These are phyloP conservation scores for Mobula hypostoma DNA, from an alignment of 2,113 vertebrate genomes.

Conservation along the genomic window DNA sequence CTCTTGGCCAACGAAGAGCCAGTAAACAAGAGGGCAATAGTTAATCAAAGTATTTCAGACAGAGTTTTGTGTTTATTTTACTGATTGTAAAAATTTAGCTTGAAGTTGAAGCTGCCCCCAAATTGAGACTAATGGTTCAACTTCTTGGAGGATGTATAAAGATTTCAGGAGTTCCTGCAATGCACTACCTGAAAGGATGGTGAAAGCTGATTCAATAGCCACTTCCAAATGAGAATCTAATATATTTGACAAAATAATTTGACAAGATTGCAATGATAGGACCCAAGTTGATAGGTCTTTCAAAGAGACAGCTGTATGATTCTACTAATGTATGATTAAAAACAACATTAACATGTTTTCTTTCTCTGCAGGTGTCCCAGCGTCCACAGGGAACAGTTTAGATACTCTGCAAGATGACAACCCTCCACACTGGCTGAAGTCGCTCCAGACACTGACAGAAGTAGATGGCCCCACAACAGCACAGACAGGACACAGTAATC, in stretches of 20 bases:
- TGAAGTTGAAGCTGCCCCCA: background rate
- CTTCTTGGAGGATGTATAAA: background rate
- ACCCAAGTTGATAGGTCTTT: background rate
- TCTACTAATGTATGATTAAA: background rate
- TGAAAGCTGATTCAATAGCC: background rate
- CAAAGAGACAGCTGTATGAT: background rate
- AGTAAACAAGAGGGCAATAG: background rate
- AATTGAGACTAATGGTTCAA: background rate
- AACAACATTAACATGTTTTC: constrained; percentile 38
- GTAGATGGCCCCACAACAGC: constrained; percentile 83
- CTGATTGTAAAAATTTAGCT: background rate
- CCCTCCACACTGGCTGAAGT: constrained; percentile 99
- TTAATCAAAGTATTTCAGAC: background rate
- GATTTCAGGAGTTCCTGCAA: background rate
- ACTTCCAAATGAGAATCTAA: background rate
- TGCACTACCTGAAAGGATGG: background rate
- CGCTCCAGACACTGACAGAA: constrained; percentile 96
- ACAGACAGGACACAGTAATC: constrained; percentile 70
- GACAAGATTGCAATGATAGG: background rate
- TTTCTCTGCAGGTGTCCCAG: constrained; percentile 75
- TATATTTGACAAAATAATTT: background rate
- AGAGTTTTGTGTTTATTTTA: too few relatives aligned
- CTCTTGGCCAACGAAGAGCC: background rate
- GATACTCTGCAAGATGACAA: constrained; percentile 97
- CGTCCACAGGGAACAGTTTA: constrained; percentile 86